phyloP scores from a whole-genome alignment of 2,888 invertebrate genomes.

The Amphimallon solstitiale region DNA sequence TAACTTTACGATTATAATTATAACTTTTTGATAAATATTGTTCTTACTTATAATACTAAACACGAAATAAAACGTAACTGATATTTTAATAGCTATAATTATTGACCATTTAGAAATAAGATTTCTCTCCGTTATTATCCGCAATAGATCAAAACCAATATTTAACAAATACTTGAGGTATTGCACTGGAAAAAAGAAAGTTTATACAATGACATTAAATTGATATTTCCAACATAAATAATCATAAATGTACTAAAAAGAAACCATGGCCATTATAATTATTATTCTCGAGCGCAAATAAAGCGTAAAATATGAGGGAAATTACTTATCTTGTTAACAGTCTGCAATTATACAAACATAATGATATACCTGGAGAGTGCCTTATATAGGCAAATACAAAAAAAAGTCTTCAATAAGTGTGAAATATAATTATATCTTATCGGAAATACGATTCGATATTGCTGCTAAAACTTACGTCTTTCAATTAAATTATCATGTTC shows the following conservation, averaged over 20 bases:
- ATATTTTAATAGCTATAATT: conserved; percentile 14
- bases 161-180: neutral
- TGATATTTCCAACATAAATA: neutral
- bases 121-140: neutral
- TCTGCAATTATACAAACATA: neutral
- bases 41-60: neutral
- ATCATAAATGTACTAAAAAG: neutral
- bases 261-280: neutral
- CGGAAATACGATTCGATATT: too few species aligned
- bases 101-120: conserved; percentile 7
- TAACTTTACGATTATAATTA: neutral
- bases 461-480: too few species aligned
- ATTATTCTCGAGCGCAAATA: neutral
- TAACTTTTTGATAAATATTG: neutral
- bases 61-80: neutral
- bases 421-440: too few species aligned
- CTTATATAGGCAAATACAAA: too few species aligned
- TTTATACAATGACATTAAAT: conserved; percentile 6
- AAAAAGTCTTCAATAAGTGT: too few species aligned
- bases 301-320: neutral
- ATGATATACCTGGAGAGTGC: too few species aligned
- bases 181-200: conserved; percentile 3
- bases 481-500: too few species aligned
- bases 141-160: neutral
- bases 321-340: neutral